Evolutionary conservation across 1,140 invertebrate genomes (phyloP).

Genomic region (Dendrolimus kikuchii): DNA sequence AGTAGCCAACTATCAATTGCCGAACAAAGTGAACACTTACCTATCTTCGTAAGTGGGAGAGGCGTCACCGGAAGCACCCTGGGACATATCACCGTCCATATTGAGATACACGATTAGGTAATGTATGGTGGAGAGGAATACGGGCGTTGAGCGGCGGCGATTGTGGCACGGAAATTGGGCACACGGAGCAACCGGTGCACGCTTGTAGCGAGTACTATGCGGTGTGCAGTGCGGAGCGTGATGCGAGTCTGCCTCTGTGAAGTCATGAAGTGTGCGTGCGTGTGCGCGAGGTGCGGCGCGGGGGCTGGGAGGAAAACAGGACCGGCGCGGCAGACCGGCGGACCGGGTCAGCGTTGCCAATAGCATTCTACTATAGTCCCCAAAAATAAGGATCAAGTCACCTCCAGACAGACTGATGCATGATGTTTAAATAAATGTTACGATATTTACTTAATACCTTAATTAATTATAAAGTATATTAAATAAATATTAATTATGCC

Average conservation of each 20-base stretch:
- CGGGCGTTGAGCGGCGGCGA: slow-evolving; percentile 12
- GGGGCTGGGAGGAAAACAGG: slow-evolving; percentile 5
- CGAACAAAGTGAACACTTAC: slow-evolving; percentile 27
- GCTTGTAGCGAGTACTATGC: slow-evolving; percentile 18
- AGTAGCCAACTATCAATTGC: slow-evolving; percentile 7
- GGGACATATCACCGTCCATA: slow-evolving; percentile 53
- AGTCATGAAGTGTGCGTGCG: slow-evolving; percentile 4
- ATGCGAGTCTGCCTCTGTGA: slow-evolving; percentile 7
- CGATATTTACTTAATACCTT: too few relatives aligned
- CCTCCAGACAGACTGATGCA: too few relatives aligned
- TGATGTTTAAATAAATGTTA: too few relatives aligned
- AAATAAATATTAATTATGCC: too few relatives aligned
- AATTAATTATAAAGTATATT: too few relatives aligned
- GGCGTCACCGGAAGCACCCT: slow-evolving; percentile 38
- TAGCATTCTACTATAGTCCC: too few relatives aligned
- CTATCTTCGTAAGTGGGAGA: slow-evolving; percentile 52
- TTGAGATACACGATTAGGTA: slow-evolving; percentile 7
- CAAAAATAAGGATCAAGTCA: too few relatives aligned
- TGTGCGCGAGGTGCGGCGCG: slow-evolving; percentile 10
- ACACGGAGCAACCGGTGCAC: slow-evolving; percentile 25
- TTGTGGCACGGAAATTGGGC: slow-evolving; percentile 17
- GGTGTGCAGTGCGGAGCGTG: slow-evolving; percentile 12
- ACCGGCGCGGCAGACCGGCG: not conserved
- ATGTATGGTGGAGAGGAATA: slow-evolving; percentile 10
- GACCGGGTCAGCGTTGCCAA: not conserved